Evolutionary conservation across 2,888 invertebrate species (phyloP).

Genomic region (Electrophaes corylata): DNA sequence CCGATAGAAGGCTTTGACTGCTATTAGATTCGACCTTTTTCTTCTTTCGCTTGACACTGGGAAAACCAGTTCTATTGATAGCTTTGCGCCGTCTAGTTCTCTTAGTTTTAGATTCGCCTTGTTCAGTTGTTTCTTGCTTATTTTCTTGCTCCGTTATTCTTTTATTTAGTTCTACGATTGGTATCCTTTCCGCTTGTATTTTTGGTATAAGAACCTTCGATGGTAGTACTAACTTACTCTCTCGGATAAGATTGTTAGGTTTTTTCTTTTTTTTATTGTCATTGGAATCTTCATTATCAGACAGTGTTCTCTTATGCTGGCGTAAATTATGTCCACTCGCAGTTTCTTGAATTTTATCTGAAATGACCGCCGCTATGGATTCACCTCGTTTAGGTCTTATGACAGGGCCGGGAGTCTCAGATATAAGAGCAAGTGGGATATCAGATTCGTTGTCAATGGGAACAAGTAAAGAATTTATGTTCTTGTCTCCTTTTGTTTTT

Average conservation of each 20-base stretch:
- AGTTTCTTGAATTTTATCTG: slow-evolving; percentile 79
- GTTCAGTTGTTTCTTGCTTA: slow-evolving; percentile 55
- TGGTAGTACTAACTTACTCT: slow-evolving; percentile 76
- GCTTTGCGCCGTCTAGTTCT: slow-evolving; percentile 88
- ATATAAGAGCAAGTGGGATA: slow-evolving; percentile 71
- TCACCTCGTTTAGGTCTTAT: slow-evolving; percentile 75
- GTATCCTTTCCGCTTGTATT: slow-evolving; percentile 69
- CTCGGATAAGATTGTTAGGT: slow-evolving; percentile 68
- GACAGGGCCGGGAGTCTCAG: slow-evolving; percentile 70
- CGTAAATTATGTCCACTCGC: slow-evolving; percentile 75
- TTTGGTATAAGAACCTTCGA: slow-evolving; percentile 71
- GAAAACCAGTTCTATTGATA: slow-evolving; percentile 94
- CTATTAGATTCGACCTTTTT: slow-evolving; percentile 82
- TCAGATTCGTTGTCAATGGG: slow-evolving; percentile 74
- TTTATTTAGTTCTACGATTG: slow-evolving; percentile 58
- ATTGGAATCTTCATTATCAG: slow-evolving; percentile 66
- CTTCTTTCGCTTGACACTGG: slow-evolving; percentile 92
- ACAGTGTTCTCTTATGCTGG: slow-evolving; percentile 73
- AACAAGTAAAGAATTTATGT: slow-evolving; percentile 54
- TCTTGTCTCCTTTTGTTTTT: slow-evolving; percentile 57
- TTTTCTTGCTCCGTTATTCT: slow-evolving; percentile 59
- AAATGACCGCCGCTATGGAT: slow-evolving; percentile 77
- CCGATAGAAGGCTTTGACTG: slow-evolving; percentile 56
- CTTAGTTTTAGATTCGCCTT: slow-evolving; percentile 64
- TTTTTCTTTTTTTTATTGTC: slow-evolving; percentile 78